Base-by-base conservation (phyloP, 2,113 vertebrate species). In the Hyla sarda region DNA sequence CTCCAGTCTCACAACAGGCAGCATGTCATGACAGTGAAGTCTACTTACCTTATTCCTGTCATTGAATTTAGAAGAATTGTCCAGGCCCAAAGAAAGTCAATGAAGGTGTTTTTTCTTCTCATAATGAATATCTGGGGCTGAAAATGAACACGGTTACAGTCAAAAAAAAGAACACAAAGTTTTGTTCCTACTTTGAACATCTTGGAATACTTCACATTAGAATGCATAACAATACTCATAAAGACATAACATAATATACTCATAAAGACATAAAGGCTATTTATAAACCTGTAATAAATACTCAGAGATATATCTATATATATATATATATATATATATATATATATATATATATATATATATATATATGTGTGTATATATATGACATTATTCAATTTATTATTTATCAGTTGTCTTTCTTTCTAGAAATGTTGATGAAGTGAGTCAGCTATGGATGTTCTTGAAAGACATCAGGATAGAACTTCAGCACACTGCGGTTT, bases 11-110 rank as follows among this genome's bases (percentile, higher is more conserved):
- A 34, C 23, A 45, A 23, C 69, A 30, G 48, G 48, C 17, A 79
- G 32, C 16, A 23, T 37, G 48, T n/a, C 19, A 60, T 25, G 34
- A 16, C 37, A 25, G 21, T 11, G 2, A n/a, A 60, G 21, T 13
- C 85, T 82, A 88, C 93, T 94, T 96, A 99, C 98, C 98, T 99
- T 97, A 96, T 97, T 88, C 94, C 96, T 89, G 92, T 92, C 85
- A 96, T 19, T 56, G 94, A 90, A 90, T 94, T 94, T 87, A 95
- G 89, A 58, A 95, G 90, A 82, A 98, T 93, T 91, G 95, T 92
- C 93, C 95, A 97, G 94, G 95, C 95, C 96, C 96, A 97, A 87
- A 98, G 92, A 91, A 87, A 95, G 87, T 96, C 94, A 89, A 73
- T 60, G 9, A 60, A 32, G 32, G 16, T 48, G 88, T 90, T 90